Base-by-base conservation (phyloP, 2,113 vertebrate genomes). In the Chloebia gouldiae region DNA sequence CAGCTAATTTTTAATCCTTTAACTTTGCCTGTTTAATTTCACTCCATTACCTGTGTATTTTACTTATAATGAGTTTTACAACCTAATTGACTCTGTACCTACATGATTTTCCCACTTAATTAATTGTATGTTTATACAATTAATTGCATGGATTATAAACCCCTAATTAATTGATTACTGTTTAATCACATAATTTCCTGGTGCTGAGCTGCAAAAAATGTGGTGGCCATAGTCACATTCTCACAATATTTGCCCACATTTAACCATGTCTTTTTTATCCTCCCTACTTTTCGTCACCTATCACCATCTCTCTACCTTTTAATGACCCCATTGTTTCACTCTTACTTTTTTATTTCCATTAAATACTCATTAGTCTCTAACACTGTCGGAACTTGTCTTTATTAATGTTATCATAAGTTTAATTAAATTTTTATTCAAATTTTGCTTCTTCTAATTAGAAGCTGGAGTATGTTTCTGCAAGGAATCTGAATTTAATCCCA, bases 1-100 rank as follows among this genome's bases (percentile, higher is more conserved):
- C 12, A 88, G 44, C 51, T 93, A 92, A 94, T 92, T 92, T 95
- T 92, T 90, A 95, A 85, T 95, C 66, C 60, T 94, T 87, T 77
- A 95, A 93, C 10, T 84, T 96, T 80, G 20, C 28, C 69, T 68
- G 23, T 71, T 97, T 90, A 94, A 95, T 93, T 94, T 86, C 68
- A 59, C 30, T 87, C 47, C 23, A 33, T 71, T 89, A 81, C 60
- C 33, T 66, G 37, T 85, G 53, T 88, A 88, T 92, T 96, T 84
- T 78, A 75, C 59, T 76, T 66, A 44, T 53, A 93, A 89, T 93
- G 88, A 92, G 73, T 86, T 96, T 93, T 87, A 71, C 81, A 87
- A 66, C 20, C 16, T 93, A 80, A 94, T 70, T 92, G 80, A 61
- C 68, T 83, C 56, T 75, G 14, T 69, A 88, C 27, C 61, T 80